Base-by-base conservation (phyloP, 2,797 vertebrate genomes). In the Hemibagrus guttatus region DNA sequence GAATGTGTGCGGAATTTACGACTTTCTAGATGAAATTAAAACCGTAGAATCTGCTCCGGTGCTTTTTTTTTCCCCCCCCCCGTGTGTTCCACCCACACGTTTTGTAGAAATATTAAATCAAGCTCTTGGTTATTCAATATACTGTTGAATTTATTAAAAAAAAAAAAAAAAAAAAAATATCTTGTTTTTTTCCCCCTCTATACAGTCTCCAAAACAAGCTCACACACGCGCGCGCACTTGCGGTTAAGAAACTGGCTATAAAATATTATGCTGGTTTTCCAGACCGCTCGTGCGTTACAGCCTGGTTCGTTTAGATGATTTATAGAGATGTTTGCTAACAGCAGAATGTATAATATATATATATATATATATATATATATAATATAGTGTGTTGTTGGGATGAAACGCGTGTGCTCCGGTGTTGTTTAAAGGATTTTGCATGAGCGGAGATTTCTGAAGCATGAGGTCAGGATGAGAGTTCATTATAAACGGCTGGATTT, bases 381-480 rank as follows among this genome's bases (percentile, higher is more conserved):
- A n/a, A n/a, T n/a, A n/a, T n/a, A n/a, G n/a, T 7, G 66, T 56
- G 52, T 17, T 14, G 17, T 12, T 28, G 11, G 0, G 80, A 42
- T 54, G 42, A 76, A 66, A 7, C 4, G 12, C 31, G 58, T 19
- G 1, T 58, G 59, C 61, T 28, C 68, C 12, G 11, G 0, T 86
- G 81, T 52, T 64, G 69, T 83, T 71, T 46, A 72, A 74, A 82
- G 58, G 58, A 61, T 78, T 39, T 9, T 68, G 81, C 79, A 71
- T 71, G 86, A 84, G 74, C 63, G 3, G 52, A 58, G 75, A 78
- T 61, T 84, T 84, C 72, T 76, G 26, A 81, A 56, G 76, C 31
- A 87, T 84, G 86, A 87, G 83, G 58, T 87, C 86, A 84, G 42
- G 23, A 52, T 52, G 19, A 64, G 83, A 63, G 74, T 87, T 71